Evolutionary conservation across 2,113 vertebrate species (phyloP).

Genomic region (Salvelinus namaycush): DNA sequence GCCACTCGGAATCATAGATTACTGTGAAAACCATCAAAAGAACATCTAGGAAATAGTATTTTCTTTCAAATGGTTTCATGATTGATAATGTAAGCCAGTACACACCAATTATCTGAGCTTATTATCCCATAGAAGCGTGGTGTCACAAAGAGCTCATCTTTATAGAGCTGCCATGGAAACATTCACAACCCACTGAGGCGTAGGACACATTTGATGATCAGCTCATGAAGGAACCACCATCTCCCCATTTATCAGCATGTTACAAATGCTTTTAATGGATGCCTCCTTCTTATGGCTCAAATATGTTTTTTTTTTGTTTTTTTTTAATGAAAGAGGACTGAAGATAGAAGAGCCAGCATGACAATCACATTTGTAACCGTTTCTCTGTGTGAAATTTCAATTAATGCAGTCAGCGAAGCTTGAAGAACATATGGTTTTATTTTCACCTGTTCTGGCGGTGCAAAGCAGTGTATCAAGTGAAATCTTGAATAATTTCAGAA

Average conservation of each 20-base stretch:
- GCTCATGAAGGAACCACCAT: conserved; percentile 61
- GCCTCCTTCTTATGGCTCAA: conserved; percentile 12
- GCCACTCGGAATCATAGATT: too few relatives aligned
- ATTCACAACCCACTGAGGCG: conserved; percentile 67
- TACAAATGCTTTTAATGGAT: conserved; percentile 64
- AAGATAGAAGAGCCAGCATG: neutral
- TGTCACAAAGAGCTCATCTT: conserved; percentile 33
- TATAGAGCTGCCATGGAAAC: conserved; percentile 56
- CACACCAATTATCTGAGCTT: conserved; percentile 66
- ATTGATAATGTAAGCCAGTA: conserved; percentile 60
- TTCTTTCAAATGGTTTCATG: conserved; percentile 39
- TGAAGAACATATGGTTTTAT: neutral
- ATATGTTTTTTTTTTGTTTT: neutral
- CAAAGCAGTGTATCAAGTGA: neutral
- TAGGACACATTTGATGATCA: conserved; percentile 70
- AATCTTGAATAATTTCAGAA: neutral
- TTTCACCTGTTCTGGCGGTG: neutral
- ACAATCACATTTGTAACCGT: neutral
- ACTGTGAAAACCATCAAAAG: neutral
- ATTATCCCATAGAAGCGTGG: conserved; percentile 51
- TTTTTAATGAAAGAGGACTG: neutral
- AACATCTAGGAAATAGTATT: neutral
- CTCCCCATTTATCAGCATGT: conserved; percentile 64
- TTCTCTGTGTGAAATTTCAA: neutral
- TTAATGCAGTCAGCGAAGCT: neutral